A percentile compares a stretch with the other conserved stretches of the same genome.
phyloP scores from a whole-genome alignment of 2,888 invertebrate genomes.

The Chalcosyrphus nemorum region DNA sequence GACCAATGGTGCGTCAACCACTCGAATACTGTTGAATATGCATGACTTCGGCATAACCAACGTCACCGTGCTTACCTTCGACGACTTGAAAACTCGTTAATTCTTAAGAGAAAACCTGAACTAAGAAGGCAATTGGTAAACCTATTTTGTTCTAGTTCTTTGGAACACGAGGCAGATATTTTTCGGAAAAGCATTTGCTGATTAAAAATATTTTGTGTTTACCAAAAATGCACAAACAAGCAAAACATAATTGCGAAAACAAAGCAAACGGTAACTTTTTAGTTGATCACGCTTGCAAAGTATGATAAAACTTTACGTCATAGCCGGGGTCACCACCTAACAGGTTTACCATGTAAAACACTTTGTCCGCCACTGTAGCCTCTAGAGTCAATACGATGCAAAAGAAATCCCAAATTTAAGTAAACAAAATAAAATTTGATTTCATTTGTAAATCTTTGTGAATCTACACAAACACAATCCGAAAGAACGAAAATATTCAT shows the following conservation, averaged over 20 bases:
- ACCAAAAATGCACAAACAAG: neutral
- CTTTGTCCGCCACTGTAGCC: neutral
- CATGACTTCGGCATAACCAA: neutral
- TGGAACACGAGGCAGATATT: neutral
- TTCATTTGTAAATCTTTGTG: too few relatives aligned
- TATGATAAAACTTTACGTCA: constrained; percentile 1
- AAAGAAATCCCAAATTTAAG: neutral
- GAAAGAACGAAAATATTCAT: constrained; percentile 6
- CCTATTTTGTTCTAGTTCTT: neutral
- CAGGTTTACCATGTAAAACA: neutral
- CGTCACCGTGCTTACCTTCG: neutral
- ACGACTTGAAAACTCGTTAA: neutral
- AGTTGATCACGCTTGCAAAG: constrained; percentile 2
- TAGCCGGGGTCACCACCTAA: neutral
- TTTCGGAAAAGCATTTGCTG: too few relatives aligned
- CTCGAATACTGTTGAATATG: neutral
- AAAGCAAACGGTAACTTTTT: neutral
- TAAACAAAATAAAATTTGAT: constrained; percentile 18
- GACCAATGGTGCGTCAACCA: constrained; percentile 12
- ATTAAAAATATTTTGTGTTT: neutral
- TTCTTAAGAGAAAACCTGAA: neutral
- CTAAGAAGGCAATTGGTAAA: neutral
- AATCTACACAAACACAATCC: neutral
- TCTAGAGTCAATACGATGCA: neutral
- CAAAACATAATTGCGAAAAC: neutral